Evolutionary conservation across 2,113 vertebrate genomes (phyloP), one percentile per base, ranked within the genome.

Genomic region (Bos taurus): DNA sequence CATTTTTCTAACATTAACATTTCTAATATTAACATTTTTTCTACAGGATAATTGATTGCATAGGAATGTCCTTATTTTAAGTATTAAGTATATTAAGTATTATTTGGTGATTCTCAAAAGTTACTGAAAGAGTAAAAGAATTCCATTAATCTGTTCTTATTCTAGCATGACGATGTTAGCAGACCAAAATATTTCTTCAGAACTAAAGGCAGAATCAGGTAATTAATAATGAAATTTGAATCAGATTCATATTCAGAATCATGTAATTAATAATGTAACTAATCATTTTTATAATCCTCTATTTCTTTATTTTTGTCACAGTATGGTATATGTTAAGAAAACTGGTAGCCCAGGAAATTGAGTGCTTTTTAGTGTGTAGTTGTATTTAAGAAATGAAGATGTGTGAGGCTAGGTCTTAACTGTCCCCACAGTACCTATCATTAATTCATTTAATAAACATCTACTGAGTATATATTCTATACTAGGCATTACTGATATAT

Each of bases 201-300:
- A 90, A 97, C 80, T 89, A 86, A 97, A 95, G 96, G 83, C 95
- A 33, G 15, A 97, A 92, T 90, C 99, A 99, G 99, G 99, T 99
- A 98, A 99, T 97, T 92, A 30, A 80, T 40, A 89, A 21, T 88
- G 71, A 92, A 87, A 40, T 74, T 74, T 74, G 71, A 25, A 74
- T 74, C 71, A 43, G 71, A 11, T 80, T 48, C 77, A 80, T 30
- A 50, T 80, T 50, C 94, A 36, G 17, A 97, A 92, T 91, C 99
- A 99, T 99, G 99, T 99, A 98, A 98, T 97, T 93, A 30, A 77
- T 43, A 84, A 16, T 91, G 74, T 88, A 84, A 95, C 59, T 85
- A 87, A 92, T 88, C 82, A 89, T 93, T 95, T 96, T 95, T 16
- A 96, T 95, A 30, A 88, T 85, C 92, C 43, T 64, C 3, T 93